Evolutionary conservation across 2,113 vertebrate genomes (phyloP).

Genomic region (Sterrhoptilus dennistouni): DNA sequence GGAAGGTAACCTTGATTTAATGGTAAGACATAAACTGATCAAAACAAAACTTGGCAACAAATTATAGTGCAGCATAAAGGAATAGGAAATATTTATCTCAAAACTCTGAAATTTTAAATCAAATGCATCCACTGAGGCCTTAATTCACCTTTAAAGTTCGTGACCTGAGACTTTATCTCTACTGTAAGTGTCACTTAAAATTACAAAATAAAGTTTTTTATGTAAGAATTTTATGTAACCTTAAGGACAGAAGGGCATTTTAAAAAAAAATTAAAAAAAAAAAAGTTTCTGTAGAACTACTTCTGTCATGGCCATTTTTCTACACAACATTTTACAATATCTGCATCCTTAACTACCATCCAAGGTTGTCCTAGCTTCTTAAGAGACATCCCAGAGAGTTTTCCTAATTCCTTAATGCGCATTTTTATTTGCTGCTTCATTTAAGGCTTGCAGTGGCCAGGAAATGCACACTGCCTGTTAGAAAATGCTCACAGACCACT

Average conservation of each 20-base stretch:
- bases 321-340: neutral
- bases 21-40: neutral
- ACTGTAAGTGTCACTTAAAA: neutral
- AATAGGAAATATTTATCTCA: neutral
- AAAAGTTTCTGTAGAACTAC: neutral
- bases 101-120: neutral
- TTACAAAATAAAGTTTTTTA: neutral
- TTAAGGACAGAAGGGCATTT: neutral
- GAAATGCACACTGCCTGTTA: neutral
- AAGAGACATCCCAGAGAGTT: neutral
- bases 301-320: neutral
- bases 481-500: neutral
- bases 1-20: neutral
- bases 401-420: neutral
- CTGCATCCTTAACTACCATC: neutral
- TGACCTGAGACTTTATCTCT: neutral
- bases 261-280: neutral
- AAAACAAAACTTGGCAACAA: constrained; percentile 16
- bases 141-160: neutral
- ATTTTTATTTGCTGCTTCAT: neutral
- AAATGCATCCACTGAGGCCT: neutral
- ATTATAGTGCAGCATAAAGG: neutral
- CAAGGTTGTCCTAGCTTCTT: neutral
- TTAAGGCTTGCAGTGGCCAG: neutral
- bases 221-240: neutral